phyloP scores from a whole-genome alignment of 2,797 vertebrate genomes.

The Emydoidea blandingii region DNA sequence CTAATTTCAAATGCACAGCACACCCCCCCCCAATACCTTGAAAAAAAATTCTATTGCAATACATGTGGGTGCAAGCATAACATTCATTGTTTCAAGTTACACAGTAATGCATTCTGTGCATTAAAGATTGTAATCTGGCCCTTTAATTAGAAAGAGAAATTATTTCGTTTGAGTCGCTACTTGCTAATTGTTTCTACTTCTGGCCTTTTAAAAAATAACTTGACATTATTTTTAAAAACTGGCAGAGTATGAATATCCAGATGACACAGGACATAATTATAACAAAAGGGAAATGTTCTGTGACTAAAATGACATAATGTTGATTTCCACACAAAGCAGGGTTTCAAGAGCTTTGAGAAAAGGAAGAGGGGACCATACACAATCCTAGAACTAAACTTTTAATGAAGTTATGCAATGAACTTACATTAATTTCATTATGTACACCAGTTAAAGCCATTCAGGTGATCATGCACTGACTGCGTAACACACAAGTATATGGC shows the following conservation, averaged over 20 bases:
- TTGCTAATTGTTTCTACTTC: not conserved
- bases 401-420: constrained; percentile 30
- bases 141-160: not conserved
- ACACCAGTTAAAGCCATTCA: not conserved
- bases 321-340: constrained; percentile 45
- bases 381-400: constrained; percentile 35
- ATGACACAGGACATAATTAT: constrained; percentile 43
- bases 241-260: constrained; percentile 1
- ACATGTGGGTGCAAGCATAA: fast-evolving
- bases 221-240: not conserved
- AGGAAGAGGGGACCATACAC: constrained; percentile 40
- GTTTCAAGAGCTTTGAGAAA: constrained; percentile 50
- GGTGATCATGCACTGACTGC: not conserved
- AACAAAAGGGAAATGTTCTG: constrained; percentile 59
- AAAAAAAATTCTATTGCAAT: not conserved
- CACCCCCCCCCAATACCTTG: not conserved
- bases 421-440: not conserved
- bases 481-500: not conserved
- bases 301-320: constrained; percentile 56
- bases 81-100: not conserved
- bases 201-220: not conserved
- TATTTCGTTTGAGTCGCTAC: not conserved
- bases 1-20: fast-evolving
- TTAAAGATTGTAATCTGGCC: not conserved
- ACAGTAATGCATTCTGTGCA: not conserved